Evolutionary conservation across 1,140 invertebrate species (phyloP).

Genomic region (Penaeus japonicus): DNA sequence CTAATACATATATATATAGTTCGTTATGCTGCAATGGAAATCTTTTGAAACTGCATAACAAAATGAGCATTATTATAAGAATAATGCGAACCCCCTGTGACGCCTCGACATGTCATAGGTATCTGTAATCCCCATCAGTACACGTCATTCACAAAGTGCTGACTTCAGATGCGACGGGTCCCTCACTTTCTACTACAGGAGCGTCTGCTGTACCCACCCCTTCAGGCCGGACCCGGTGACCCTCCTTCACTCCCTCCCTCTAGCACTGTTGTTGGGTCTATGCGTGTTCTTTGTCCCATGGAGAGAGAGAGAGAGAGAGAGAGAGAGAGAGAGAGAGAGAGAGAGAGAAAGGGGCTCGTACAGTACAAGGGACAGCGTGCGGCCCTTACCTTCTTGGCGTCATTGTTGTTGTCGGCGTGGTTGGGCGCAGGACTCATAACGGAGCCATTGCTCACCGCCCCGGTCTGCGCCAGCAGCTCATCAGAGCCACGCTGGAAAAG

Average conservation of each 20-base stretch:
- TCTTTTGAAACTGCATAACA: no score
- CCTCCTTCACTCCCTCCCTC: background rate
- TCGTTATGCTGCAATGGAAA: no score
- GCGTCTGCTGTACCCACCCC: no score
- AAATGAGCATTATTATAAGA: no score
- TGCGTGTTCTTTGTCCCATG: background rate
- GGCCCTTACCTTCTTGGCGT: constrained; percentile 86
- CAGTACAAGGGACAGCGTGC: constrained; percentile 1
- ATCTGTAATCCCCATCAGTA: no score
- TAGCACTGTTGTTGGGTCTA: background rate
- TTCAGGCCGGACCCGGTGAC: background rate
- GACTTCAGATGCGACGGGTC: no score
- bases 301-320: constrained; percentile 7
- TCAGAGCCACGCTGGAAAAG: constrained; percentile 92
- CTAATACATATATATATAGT: no score
- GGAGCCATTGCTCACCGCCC: constrained; percentile 91
- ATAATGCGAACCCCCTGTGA: no score
- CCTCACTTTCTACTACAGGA: no score
- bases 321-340: constrained; percentile 21
- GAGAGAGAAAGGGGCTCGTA: background rate
- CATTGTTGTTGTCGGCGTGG: constrained; percentile 90
- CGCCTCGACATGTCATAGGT: no score
- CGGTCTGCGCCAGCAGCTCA: constrained; percentile 90
- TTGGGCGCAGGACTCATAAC: constrained; percentile 79
- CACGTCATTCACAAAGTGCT: no score